These are phyloP conservation scores for Machimus atricapillus DNA, from an alignment of 2,888 invertebrate species.

Conservation along the genomic window DNA sequence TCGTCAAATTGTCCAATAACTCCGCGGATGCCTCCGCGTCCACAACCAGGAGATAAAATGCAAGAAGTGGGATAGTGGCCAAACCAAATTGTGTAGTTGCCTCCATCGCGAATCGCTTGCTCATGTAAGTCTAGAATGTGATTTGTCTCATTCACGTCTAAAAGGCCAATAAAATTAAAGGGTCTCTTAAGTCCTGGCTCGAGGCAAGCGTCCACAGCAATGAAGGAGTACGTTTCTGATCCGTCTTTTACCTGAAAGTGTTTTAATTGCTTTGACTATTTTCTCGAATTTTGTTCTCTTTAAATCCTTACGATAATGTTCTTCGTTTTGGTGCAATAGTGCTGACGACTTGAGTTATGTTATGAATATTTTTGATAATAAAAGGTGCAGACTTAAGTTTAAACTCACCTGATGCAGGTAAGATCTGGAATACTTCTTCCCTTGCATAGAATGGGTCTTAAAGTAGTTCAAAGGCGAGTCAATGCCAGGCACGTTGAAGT, in stretches of 20 bases:
- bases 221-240: constrained; percentile 75
- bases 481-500: constrained; percentile 80
- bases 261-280: constrained; percentile 43
- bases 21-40: constrained; percentile 65
- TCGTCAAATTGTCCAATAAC: constrained; percentile 68
- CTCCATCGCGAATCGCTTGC: constrained; percentile 64
- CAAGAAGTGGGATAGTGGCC: constrained; percentile 93
- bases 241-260: constrained; percentile 61
- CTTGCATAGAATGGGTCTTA: constrained; percentile 81
- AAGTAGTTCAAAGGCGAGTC: constrained; percentile 78
- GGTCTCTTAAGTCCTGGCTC: constrained; percentile 86
- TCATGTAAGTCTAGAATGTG: constrained; percentile 67
- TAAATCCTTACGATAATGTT: background rate
- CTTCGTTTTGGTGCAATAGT: no score
- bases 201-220: constrained; percentile 86
- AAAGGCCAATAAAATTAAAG: constrained; percentile 87
- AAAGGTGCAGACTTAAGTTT: no score
- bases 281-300: background rate
- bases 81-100: constrained; percentile 78
- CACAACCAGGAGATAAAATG: constrained; percentile 69
- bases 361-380: no score
- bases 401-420: constrained; percentile 71
- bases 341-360: no score
- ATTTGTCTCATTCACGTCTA: constrained; percentile 68
- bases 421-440: constrained; percentile 71